phyloP scores from a whole-genome alignment of 2,113 vertebrate species.

The Paramormyrops kingsleyae region DNA sequence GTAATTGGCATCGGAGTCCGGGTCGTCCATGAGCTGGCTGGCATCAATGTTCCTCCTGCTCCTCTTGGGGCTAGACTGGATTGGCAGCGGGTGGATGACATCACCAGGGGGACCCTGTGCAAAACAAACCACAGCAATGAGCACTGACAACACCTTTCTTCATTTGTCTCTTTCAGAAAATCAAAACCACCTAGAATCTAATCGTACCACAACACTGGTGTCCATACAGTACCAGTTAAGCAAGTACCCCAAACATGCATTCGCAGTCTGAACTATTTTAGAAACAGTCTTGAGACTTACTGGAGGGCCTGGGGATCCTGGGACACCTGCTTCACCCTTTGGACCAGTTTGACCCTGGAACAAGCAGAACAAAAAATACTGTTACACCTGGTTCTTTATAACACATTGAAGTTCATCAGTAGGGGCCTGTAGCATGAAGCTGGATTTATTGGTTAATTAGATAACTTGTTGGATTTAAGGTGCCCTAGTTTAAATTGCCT shows the following conservation, averaged over 20 bases:
- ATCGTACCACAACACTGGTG: neutral
- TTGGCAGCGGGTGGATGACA: constrained; percentile 70
- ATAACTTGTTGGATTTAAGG: neutral
- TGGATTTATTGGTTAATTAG: neutral
- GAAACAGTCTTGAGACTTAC: constrained; percentile 62
- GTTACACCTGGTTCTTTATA: neutral
- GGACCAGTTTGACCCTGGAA: constrained; percentile 77
- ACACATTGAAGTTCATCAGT: neutral
- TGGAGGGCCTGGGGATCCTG: constrained; percentile 79
- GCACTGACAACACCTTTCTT: neutral
- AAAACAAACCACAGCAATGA: neutral
- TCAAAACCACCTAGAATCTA: neutral
- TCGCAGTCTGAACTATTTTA: neutral
- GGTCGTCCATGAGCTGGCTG: constrained; percentile 73
- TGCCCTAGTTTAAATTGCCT: neutral
- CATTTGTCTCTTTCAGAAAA: neutral
- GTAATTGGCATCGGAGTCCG: constrained; percentile 56
- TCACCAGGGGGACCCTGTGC: constrained; percentile 71
- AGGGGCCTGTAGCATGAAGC: neutral
- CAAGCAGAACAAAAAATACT: neutral
- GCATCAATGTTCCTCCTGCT: constrained; percentile 64
- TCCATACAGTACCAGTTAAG: neutral
- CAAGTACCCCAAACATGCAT: neutral
- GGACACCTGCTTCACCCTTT: constrained; percentile 79
- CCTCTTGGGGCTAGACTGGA: constrained; percentile 61